Evolutionary conservation across 2,797 vertebrate species (phyloP), one percentile per base, ranked within the genome.

Genomic region (Sardinella longiceps): DNA sequence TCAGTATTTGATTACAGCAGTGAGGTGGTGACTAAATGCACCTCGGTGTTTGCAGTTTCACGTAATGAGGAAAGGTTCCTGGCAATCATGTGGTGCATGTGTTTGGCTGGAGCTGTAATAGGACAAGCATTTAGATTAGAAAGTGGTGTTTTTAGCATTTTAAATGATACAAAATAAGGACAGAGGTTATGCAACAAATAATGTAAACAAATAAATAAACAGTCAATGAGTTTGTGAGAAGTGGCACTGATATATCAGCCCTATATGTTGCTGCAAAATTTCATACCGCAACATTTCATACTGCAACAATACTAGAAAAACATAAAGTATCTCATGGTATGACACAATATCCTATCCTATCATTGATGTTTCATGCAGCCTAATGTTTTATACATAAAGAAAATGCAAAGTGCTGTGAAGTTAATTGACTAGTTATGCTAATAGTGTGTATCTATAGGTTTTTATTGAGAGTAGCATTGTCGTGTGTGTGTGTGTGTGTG

Each of bases 11-110:
- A 58, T 43, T 51, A 80, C 83, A 84, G 50, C 70, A 6, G 0
- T 28, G 51, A 80, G 70, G 48, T 84, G 50, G 28, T 14, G 28
- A 80, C 46, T 84, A 84, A 80, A 84, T 23, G 2, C 30, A 33
- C 48, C 70, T 80, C 28, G n/a, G 20, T 80, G 70, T 84, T 84
- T 80, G 23, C 70, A 30, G 7, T n/a, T 20, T 58, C 70, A n/a
- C 15, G 14, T 70, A 83, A 48, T 28, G 43, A 53, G 83, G 23
- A 56, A 51, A 51, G 63, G 60, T 28, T 51, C 43, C 51, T 83
- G 63, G 48, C 70, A 53, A 50, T 43, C 46, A 80, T 30, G 48
- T 39, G 74, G 46, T 45, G n/a, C n/a, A n/a, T n/a, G 77, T 80
- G 80, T 48, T 43, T 80, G 51, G 20, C 80, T 20, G 63, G 15